A percentile compares a stretch with the other conserved stretches of the same genome.
Conservation (phyloP, 2,113 vertebrate genomes). For the Chaetorhynchus papuensis region DNA sequence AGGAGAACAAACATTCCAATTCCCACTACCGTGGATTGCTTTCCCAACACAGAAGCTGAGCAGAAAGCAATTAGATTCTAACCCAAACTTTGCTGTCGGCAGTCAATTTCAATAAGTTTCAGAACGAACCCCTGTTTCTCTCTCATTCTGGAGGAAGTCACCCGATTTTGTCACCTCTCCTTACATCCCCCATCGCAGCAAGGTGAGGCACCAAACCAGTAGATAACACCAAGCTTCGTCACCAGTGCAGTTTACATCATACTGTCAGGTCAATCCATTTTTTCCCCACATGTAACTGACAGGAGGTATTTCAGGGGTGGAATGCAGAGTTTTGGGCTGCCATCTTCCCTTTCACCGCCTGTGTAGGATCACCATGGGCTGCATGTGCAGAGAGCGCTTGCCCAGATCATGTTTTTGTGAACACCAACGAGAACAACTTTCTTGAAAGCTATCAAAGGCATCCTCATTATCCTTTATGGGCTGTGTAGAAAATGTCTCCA, state of each 20-base stretch:
- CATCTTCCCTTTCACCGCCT: not conserved
- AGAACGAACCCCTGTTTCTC: not conserved
- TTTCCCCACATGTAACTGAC: not conserved
- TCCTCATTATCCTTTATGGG: constrained; percentile 73
- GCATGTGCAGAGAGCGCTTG: not conserved
- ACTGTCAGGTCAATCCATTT: not conserved
- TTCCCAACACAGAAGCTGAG: not conserved
- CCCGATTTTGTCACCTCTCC: not conserved
- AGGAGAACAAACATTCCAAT: not conserved
- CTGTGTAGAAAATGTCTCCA: constrained; percentile 66
- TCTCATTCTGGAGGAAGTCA: not conserved
- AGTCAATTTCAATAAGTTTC: not conserved
- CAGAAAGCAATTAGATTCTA: not conserved
- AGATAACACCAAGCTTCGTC: not conserved
- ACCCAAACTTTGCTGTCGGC: not conserved
- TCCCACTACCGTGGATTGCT: not conserved
- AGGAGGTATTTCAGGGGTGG: not conserved
- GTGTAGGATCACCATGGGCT: not conserved
- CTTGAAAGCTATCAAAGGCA: constrained; percentile 66
- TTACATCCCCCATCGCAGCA: fast-evolving
- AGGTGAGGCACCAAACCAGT: not conserved
- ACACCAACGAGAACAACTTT: constrained; percentile 42
- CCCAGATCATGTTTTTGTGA: constrained; percentile 41
- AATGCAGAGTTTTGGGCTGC: not conserved
- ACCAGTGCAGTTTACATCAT: fast-evolving